These are phyloP conservation scores for Palythoa grandiflora DNA, from an alignment of 92 coral and sea anemone genomes.

Conservation along the genomic window DNA sequence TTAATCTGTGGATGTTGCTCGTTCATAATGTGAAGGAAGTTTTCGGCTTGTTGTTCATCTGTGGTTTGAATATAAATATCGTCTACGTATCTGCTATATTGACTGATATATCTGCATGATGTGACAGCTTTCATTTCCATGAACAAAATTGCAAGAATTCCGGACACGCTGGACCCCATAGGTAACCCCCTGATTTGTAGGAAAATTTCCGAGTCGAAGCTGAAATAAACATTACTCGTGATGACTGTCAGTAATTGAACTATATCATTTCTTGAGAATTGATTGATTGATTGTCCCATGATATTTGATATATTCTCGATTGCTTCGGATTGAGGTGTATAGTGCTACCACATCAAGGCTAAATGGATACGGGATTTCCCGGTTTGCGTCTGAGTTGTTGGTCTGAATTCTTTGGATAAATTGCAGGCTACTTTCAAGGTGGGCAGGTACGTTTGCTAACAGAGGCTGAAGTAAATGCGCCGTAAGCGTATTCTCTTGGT, in stretches of 20 bases:
- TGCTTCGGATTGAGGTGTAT: not conserved
- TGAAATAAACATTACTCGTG: constrained; percentile 28
- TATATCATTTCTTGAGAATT: constrained; percentile 23
- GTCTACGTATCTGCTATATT: not conserved
- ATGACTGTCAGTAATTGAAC: constrained; percentile 15
- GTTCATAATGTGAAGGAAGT: constrained; percentile 26
- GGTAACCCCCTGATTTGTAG: constrained; percentile 55
- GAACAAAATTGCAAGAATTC: constrained; percentile 56
- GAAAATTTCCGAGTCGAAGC: constrained; percentile 1
- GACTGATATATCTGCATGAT: constrained; percentile 17
- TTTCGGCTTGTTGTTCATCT: constrained; percentile 14
- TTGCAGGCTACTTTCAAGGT: constrained; percentile 13
- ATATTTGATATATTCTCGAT: not conserved
- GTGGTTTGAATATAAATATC: too few species aligned
- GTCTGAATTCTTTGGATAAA: constrained; percentile 18
- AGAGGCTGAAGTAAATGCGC: constrained; percentile 10
- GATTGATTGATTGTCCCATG: not conserved
- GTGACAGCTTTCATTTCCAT: constrained; percentile 46
- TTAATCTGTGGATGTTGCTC: constrained; percentile 29
- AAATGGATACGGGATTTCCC: constrained; percentile 27
- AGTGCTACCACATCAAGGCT: not conserved
- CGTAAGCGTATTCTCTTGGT: constrained; percentile 43
- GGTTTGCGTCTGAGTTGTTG: constrained; percentile 1
- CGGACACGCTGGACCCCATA: constrained; percentile 57
- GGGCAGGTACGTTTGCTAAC: constrained; percentile 31